Base-by-base conservation (phyloP, 1,140 invertebrate species). In the Cydia strobilella region DNA sequence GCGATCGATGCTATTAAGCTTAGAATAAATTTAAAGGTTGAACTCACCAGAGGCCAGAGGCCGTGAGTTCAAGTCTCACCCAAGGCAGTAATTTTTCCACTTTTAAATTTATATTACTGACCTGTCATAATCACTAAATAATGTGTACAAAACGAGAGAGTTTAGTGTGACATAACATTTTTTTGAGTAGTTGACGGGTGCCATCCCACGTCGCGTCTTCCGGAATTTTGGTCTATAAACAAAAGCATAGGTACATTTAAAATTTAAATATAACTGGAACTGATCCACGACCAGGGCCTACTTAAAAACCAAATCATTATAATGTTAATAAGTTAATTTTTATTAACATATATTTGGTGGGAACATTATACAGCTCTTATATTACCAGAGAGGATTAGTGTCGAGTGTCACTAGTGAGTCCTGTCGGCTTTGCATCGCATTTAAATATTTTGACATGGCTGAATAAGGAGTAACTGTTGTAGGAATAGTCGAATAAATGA, bases 381-480 rank as follows among this genome's bases (percentile, higher is more conserved):
- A 59, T 59, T 15, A 18, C 18, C 54, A 59, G 10, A 9, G 18
- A 18, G 54, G 54, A 59, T 59, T 59, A 59, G 54, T 59, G 54
- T 59, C 54, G 20, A 59, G 54, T 59, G 54, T 59, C 54, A 59
- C 51, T 18, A n/a, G 51, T 54, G 54, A 23, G 54, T 59, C 18
- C 54, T 59, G 54, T 59, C 54, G 54, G 54, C 54, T 59, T 59
- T 23, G 54, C 54, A 59, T 59, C 5, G 6, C 54, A 59, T 59
- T 59, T 59, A 59, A 59, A 59, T 59, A 59, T 59, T 59, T 59
- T 59, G 54, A 59, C 54, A 12, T 23, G 54, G 54, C 54, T 59
- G 54, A 59, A 23, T 59, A 59, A 59, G 54, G 20, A 59, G 45
- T 48, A 15, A 59, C 18, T 59, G 9, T 59, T 59, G 20, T 59